A percentile compares a stretch with the other conserved stretches of the same genome.
Evolutionary conservation across 2,797 vertebrate species (phyloP).

Genomic region (Diplodus puntazzo): DNA sequence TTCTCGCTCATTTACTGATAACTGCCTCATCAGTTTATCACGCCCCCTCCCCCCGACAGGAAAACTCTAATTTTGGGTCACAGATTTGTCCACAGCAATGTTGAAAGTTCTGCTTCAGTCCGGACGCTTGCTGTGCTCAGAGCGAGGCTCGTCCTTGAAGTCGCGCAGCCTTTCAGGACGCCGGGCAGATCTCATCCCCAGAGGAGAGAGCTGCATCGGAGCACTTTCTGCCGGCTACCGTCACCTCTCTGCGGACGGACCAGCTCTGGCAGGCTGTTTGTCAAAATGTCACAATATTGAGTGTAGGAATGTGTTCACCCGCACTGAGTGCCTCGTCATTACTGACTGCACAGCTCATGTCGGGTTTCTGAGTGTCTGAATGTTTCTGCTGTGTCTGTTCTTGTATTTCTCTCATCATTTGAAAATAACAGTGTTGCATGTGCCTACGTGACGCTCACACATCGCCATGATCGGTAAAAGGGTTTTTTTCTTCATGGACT

Average conservation of each 20-base stretch:
- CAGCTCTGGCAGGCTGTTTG: constrained; percentile 75
- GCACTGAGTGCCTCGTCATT: constrained; percentile 57
- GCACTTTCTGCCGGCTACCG: constrained; percentile 63
- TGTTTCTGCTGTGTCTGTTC: constrained; percentile 10
- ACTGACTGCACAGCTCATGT: constrained; percentile 31
- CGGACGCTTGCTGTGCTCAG: constrained; percentile 47
- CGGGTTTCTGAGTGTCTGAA: constrained; percentile 28
- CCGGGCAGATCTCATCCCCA: constrained; percentile 64
- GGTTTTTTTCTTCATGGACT: constrained; percentile 18
- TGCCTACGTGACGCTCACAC: constrained; percentile 13
- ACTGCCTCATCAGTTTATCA: constrained; percentile 70
- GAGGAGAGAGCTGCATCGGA: constrained; percentile 58
- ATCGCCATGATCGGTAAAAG: neutral
- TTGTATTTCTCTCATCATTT: constrained; percentile 2
- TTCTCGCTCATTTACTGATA: constrained; percentile 72
- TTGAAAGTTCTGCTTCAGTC: constrained; percentile 41
- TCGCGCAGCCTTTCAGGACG: constrained; percentile 70
- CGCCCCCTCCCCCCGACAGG: constrained; percentile 14
- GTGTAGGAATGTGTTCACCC: constrained; percentile 58
- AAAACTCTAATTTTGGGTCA: constrained; percentile 56
- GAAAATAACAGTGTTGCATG: neutral
- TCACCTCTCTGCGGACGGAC: constrained; percentile 58
- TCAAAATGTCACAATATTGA: constrained; percentile 77
- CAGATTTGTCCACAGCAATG: constrained; percentile 41
- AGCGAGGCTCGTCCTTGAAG: constrained; percentile 69